A percentile compares a stretch with the other conserved stretches of the same genome.
Conservation (phyloP, 2,888 invertebrate species). For the Agonopterix arenella region DNA sequence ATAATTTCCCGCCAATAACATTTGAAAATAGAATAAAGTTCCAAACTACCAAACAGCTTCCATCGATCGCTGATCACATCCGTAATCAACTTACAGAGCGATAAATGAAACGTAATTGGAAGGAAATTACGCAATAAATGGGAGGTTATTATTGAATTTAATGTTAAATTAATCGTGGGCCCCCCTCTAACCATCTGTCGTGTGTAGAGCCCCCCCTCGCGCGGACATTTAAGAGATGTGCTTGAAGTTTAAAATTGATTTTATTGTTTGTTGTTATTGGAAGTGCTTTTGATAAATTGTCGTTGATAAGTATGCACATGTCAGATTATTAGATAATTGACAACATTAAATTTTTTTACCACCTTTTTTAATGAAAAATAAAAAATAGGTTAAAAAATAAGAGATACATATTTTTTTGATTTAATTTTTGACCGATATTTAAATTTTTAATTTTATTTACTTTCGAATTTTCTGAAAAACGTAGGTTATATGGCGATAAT, state of each 20-base stretch:
- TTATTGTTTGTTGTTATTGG: slow-evolving; percentile 25
- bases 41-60: background rate
- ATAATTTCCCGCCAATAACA: too few relatives aligned
- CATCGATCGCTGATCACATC: slow-evolving; percentile 26
- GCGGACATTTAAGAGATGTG: background rate
- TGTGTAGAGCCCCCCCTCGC: slow-evolving; percentile 25
- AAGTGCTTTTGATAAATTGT: background rate
- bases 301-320: background rate
- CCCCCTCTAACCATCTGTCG: slow-evolving; percentile 58
- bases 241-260: slow-evolving; percentile 24
- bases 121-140: slow-evolving; percentile 76
- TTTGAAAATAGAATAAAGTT: too few relatives aligned
- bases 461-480: too few relatives aligned
- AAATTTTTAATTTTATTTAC: too few relatives aligned
- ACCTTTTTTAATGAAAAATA: too few relatives aligned
- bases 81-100: slow-evolving; percentile 64
- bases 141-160: slow-evolving; percentile 75
- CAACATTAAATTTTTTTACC: too few relatives aligned
- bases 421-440: too few relatives aligned
- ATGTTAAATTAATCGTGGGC: slow-evolving; percentile 71
- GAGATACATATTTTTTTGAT: too few relatives aligned
- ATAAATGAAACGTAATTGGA: slow-evolving; percentile 74
- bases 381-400: too few relatives aligned
- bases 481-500: too few relatives aligned
- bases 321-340: background rate